Percentiles rank a stretch among this genome's conserved stretches.
Evolutionary conservation across 2,797 vertebrate genomes (phyloP).

Genomic region (Intellagama lesueurii): DNA sequence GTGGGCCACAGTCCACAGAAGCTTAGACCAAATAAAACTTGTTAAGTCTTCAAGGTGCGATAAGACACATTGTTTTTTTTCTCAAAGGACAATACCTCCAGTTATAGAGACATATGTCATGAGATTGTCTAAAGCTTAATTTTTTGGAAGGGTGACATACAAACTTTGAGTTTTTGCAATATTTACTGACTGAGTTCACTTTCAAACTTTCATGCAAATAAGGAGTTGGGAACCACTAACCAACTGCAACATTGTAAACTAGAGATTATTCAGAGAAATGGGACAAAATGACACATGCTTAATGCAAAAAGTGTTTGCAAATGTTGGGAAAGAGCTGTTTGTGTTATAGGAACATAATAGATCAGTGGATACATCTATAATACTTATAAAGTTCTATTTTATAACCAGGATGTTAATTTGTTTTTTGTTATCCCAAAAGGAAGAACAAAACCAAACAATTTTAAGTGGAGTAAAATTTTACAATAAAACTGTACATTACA

Average conservation of each 20-base stretch:
- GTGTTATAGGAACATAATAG: neutral
- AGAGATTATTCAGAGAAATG: neutral
- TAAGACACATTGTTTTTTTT: too few species aligned
- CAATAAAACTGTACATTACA: neutral
- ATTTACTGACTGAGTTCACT: neutral
- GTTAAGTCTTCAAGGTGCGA: too few species aligned
- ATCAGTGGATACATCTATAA: neutral
- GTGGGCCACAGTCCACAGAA: too few species aligned
- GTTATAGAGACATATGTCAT: neutral
- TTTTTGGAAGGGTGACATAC: too few species aligned
- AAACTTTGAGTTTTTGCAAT: too few species aligned
- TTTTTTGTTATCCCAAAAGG: neutral
- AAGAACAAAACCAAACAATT: neutral
- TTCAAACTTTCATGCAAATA: neutral
- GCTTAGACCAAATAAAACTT: too few species aligned
- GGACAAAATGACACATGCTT: slow-evolving; percentile 6
- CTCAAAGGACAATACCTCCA: neutral
- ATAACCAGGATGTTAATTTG: slow-evolving; percentile 1
- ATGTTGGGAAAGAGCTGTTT: neutral
- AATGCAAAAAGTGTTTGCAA: slow-evolving; percentile 9
- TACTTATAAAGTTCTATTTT: slow-evolving; percentile 17
- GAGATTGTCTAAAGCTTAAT: too few species aligned
- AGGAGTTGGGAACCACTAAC: neutral
- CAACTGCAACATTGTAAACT: neutral
- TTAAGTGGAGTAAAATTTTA: neutral